These are phyloP conservation scores for Falco concolor DNA, from an alignment of 2,797 vertebrate species.

Conservation along the genomic window DNA sequence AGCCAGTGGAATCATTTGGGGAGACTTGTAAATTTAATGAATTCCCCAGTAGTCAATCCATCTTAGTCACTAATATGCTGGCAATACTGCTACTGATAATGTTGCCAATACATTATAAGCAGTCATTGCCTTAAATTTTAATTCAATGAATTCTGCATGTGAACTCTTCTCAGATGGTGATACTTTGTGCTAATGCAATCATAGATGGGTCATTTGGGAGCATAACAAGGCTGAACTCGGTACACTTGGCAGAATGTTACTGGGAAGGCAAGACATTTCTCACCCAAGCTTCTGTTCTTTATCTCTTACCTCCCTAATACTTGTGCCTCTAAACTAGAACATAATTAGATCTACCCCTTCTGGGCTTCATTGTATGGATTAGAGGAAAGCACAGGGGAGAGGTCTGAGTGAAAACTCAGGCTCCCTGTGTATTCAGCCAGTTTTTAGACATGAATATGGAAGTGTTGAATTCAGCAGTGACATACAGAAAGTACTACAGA, in stretches of 20 bases:
- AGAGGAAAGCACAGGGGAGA: not conserved
- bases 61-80: conserved; percentile 40
- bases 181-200: conserved; percentile 6
- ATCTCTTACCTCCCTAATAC: not conserved
- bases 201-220: not conserved
- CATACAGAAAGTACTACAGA: not conserved
- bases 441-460: not conserved
- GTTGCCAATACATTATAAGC: conserved; percentile 31
- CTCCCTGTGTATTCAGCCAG: not conserved
- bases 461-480: conserved; percentile 15
- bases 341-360: not conserved
- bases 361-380: not conserved
- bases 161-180: not conserved
- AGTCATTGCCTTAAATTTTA: conserved; percentile 38
- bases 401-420: not conserved
- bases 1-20: not conserved
- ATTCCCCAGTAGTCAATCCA: conserved; percentile 27
- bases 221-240: not conserved
- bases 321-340: not conserved
- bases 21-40: conserved; percentile 47
- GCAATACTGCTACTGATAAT: conserved; percentile 25
- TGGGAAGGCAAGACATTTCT: not conserved
- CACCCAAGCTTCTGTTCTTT: not conserved
- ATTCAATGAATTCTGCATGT: conserved; percentile 11
- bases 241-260: not conserved